Evolutionary conservation across 1,140 invertebrate genomes (phyloP), one percentile per base, ranked within the genome.

Genomic region (Acyrthosiphon pisum): DNA sequence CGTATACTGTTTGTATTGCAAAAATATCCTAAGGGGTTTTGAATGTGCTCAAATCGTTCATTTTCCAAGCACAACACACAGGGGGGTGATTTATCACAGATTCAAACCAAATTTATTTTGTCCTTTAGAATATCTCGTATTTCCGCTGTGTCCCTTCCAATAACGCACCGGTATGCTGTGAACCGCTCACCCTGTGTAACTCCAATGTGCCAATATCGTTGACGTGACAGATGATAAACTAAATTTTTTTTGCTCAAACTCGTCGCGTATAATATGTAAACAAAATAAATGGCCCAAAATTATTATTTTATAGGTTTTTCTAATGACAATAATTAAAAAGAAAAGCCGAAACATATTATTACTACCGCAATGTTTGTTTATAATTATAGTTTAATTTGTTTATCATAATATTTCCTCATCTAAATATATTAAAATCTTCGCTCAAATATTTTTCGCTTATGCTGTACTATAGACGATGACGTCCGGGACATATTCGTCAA

Each of bases 401-500:
- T 23, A 35, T 81, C 30, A 37, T 41, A 14, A 56, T 86, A 84
- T 53, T 86, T 84, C 53, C 48, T 50, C 44, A n/a, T 81, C 44
- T 91, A 81, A 48, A 91, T 83, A 50, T 46, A 56, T 81, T 81
- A 50, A 91, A 81, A 50, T 91, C 81, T 86, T 93, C 91, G 91
- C 91, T 93, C 91, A 93, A 93, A 93, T 93, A 93, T 93, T 44
- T 86, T 93, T 84, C 81, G 50, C 91, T 93, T 26, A 90, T 41
- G 89, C 53, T 68, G 37, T 56, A 83, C 48, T 35, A 46, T 91
- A 81, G 30, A 83, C 68, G 60, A 83, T 68, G 81, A 86, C 91
- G 91, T 93, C 48, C 91, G 91, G 68, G 91, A 86, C 81, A 86
- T 86, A 44, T 93, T 93, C 91, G 76, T 86, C 46, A 50, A 37